A percentile compares a stretch with the other conserved stretches of the same genome.
These are phyloP conservation scores for Coranthus polyacanthus DNA, from an alignment of 2,797 vertebrate species.

Conservation along the genomic window DNA sequence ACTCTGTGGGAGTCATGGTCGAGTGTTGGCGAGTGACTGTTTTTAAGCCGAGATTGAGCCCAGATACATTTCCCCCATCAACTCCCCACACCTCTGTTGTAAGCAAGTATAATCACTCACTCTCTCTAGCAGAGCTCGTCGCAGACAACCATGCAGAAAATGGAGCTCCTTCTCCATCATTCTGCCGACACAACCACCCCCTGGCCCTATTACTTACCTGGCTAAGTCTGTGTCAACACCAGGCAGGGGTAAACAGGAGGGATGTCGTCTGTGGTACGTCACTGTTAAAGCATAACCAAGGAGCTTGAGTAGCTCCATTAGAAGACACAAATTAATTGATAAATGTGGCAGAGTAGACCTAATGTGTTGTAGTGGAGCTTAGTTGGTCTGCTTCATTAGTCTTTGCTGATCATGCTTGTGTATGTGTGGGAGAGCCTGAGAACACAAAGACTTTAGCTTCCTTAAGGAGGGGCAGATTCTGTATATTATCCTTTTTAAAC, in stretches of 20 bases:
- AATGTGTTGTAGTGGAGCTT: conserved; percentile 19
- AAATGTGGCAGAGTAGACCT: conserved; percentile 30
- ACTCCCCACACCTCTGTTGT: conserved; percentile 33
- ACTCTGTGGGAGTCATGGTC: conserved; percentile 16
- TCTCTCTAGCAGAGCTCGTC: conserved; percentile 18
- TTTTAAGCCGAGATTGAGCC: conserved; percentile 30
- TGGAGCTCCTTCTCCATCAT: conserved; percentile 58
- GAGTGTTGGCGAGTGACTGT: not conserved
- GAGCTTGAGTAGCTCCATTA: conserved; percentile 12
- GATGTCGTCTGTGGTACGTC: conserved; percentile 22
- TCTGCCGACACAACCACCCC: conserved; percentile 42
- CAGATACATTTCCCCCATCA: conserved; percentile 33
- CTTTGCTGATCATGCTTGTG: not conserved
- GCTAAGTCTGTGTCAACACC: conserved; percentile 52
- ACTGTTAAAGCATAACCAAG: conserved; percentile 7
- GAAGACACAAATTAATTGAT: conserved; percentile 40
- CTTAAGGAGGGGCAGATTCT: not conserved
- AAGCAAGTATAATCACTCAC: conserved; percentile 60
- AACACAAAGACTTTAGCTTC: not conserved
- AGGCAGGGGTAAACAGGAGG: conserved; percentile 59
- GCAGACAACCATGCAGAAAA: conserved; percentile 65
- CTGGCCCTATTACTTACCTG: conserved; percentile 62
- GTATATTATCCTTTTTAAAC: not conserved
- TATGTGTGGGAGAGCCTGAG: not conserved
- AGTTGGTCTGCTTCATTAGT: conserved; percentile 19